Evolutionary conservation across 2,888 invertebrate genomes (phyloP), one percentile per base, ranked within the genome.

Genomic region (Euplexia lucipara): DNA sequence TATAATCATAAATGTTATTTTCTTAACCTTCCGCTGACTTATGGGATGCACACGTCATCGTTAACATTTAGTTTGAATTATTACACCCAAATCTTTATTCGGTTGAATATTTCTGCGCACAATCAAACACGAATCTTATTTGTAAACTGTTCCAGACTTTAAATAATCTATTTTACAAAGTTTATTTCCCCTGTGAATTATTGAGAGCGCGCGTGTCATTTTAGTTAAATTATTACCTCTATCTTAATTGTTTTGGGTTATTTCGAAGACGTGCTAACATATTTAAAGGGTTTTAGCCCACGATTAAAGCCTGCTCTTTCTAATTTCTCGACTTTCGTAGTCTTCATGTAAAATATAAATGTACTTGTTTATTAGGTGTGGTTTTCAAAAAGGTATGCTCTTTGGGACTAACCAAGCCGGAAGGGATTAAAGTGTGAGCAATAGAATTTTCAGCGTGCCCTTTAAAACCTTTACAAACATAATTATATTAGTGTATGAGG

Each of bases 341-440:
- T 57, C 63, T 72, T 67, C 49, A 34, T 53, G 63, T 79, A 63
- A 80, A 76, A 76, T 80, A 80, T 80, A 71, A 62, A 80, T 68
- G 65, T 70, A 67, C 60, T 63, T 71, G 76, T 71, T 67, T 71
- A 73, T 71, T 76, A 78, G 80, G 74, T 78, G 80, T 74, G 80
- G 80, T 80, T 80, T 79, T 66, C 74, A 76, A 80, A 80, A 80
- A 80, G 80, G 80, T 71, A 70, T 66, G 52, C 76, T 78, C 69
- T 74, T 68, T 67, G 69, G 76, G 74, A 66, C 60, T 69, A 68
- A 70, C 76, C 73, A 70, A 71, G 69, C 74, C 80, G 76, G 78
- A 80, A 80, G 76, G 80, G 80, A 78, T 80, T 80, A 70, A 67
- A 74, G 60, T 78, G 63, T 71, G 67, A 69, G 78, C 58, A 44